Base-by-base conservation (phyloP, 2,888 invertebrate species). In the Cryptophagus acutangulus region DNA sequence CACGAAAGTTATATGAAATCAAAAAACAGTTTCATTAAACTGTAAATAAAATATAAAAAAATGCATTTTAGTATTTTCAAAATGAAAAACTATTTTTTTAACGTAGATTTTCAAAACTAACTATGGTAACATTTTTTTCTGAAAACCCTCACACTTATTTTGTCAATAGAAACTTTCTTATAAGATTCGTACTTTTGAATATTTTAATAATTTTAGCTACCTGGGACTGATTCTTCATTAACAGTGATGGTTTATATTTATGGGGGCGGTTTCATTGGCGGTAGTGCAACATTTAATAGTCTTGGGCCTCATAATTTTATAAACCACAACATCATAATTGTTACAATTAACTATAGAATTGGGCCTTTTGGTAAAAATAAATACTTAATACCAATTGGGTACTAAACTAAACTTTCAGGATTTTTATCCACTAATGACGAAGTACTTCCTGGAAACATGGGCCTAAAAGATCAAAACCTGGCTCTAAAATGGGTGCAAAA, bases 181-280 rank as follows among this genome's bases (percentile, higher is more conserved):
- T n/a, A n/a, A n/a, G n/a, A n/a, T n/a, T n/a, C n/a, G n/a, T n/a
- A n/a, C n/a, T n/a, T n/a, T n/a, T n/a, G n/a, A n/a, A n/a, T n/a
- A n/a, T n/a, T n/a, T n/a, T n/a, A n/a, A n/a, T n/a, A n/a, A 20
- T 8, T 29, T 29, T 20, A 46, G 46, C 8, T 35, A 14, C 44
- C 43, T 20, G 24, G 40, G 8, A 25, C 33, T 13, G 36, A 40
- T 1, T 14, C 47, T 13, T 33, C 49, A 3, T 40, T 67, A 33
- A 66, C 71, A 12, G 70, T 71, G 0, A 54, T 71, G 41, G 57
- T 69, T 9, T 64, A 57, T 42, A 61, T 70, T 31, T 68, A 70
- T 44, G 68, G 69, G 2, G 71, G 71, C 5, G 66, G 62, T 4
- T 70, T 66, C 45, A 59, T 62, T 45, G 51, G 49, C 15, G 69